Conservation (phyloP, 2,797 vertebrate species). For the Hydrocynus forskahlii region DNA sequence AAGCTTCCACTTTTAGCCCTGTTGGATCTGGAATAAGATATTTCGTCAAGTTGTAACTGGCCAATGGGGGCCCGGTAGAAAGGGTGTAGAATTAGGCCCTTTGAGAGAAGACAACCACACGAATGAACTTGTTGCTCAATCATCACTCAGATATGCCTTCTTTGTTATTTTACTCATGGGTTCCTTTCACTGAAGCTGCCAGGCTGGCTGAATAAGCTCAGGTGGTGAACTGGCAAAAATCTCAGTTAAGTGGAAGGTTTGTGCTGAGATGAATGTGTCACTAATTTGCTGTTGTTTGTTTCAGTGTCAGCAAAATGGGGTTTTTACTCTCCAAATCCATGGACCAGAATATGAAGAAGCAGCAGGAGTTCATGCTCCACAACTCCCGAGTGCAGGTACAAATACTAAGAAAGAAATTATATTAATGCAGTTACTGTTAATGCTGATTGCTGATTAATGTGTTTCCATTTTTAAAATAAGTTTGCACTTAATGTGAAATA, state of each 20-base stretch:
- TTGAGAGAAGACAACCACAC: too few relatives aligned
- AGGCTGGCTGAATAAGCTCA: not conserved
- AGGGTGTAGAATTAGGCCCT: too few relatives aligned
- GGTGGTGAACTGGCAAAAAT: not conserved
- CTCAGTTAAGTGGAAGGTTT: not conserved
- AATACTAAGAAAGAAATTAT: not conserved
- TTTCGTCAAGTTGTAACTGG: too few relatives aligned
- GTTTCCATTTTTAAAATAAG: too few relatives aligned
- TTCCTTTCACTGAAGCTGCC: not conserved
- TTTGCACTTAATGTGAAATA: too few relatives aligned
- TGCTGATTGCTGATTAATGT: too few relatives aligned
- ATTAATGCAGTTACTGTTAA: not conserved
- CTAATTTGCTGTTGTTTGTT: not conserved
- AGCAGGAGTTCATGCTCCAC: slow-evolving; percentile 86
- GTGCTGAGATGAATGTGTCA: not conserved
- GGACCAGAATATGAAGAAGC: slow-evolving; percentile 81
- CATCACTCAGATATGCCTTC: not conserved
- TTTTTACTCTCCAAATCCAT: slow-evolving; percentile 84
- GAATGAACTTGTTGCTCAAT: too few relatives aligned
- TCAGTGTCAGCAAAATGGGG: slow-evolving; percentile 67
- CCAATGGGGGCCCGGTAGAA: too few relatives aligned
- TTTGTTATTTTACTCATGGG: not conserved
- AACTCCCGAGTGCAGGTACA: slow-evolving; percentile 83
- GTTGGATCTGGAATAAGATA: too few relatives aligned
- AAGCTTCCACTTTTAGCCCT: too few relatives aligned